Conservation (phyloP, 2,888 invertebrate species). For the Lochmaea crataegi region DNA sequence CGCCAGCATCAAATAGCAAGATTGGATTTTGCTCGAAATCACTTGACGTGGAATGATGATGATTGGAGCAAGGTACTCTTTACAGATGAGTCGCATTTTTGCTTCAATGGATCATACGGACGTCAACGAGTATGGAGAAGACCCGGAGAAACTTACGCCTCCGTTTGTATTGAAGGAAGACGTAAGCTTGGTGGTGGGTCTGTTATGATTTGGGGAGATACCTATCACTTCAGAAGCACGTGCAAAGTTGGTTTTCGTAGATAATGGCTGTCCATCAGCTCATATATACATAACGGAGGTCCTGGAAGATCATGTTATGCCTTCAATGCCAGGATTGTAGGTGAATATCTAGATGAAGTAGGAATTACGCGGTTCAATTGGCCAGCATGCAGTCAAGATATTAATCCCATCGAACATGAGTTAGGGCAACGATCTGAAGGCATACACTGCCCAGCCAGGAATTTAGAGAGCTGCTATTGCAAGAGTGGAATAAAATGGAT, state of each 20-base stretch:
- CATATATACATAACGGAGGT: conserved; percentile 47
- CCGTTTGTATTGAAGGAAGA: conserved; percentile 13
- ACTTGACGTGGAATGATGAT: conserved; percentile 13
- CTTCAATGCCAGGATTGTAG: conserved; percentile 32
- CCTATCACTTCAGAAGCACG: not conserved
- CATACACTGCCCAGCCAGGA: conserved; percentile 3
- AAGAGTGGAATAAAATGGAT: conserved; percentile 45
- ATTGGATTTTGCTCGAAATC: conserved; percentile 42
- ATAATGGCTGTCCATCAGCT: conserved; percentile 19
- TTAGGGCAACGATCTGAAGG: not conserved
- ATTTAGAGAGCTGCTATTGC: conserved; percentile 39
- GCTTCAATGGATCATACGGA: conserved; percentile 29
- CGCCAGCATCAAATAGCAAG: conserved; percentile 13
- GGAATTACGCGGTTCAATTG: not conserved
- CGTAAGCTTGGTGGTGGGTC: not conserved
- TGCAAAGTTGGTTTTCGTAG: not conserved
- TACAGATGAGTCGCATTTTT: too few species aligned
- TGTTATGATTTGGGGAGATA: not conserved
- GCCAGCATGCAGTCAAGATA: conserved; percentile 28
- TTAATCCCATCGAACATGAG: conserved; percentile 30
- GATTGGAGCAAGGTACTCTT: conserved; percentile 8
- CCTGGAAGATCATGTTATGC: conserved; percentile 38
- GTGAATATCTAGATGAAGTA: conserved; percentile 4
- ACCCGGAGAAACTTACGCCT: conserved; percentile 15
- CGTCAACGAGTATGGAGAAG: conserved; percentile 31